Base-by-base conservation (phyloP, 2,888 invertebrate species). In the Pollenia labialis region DNA sequence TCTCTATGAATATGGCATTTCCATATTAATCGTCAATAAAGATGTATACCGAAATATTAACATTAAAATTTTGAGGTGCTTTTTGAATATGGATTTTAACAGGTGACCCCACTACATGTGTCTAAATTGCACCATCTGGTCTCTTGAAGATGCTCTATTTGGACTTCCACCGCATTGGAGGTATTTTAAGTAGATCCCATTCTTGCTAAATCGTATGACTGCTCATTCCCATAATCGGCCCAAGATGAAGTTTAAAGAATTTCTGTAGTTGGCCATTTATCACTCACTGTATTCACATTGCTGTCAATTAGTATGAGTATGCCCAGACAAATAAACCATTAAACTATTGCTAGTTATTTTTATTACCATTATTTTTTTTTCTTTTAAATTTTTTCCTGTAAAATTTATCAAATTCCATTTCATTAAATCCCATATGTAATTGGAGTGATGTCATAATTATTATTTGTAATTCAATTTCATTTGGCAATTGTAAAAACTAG, bases 391-490 rank as follows among this genome's bases (percentile, higher is more conserved):
- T 32, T 32, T 72, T 56, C 71, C 64, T 72, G 64, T 64, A 56
- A 66, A 56, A 18, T 54, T 42, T 44, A 64, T 64, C 54, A 72
- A 72, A 64, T 64, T 56, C 72, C 81, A 64, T 11, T 52, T 44
- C 44, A 80, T 80, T 71, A n/a, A 42, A 64, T 46, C 64, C 56
- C 72, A 16, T 64, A 12, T 48, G 52, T 62, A 44, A 69, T 23
- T 50, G 62, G 44, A 64, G 9, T 72, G 81, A 81, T 81, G 72
- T 72, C 71, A 81, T 71, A 16, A 64, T 62, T 80, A 72, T 52
- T 54, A 80, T 72, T 71, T 62, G 32, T 18, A 42, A 18, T 18
- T 44, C 7, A 14, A 18, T 18, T 62, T 62, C 18, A 79, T 79
- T 48, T 40, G 44, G 54, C n/a, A 54, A 66, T 44, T 54, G 23